These are phyloP conservation scores for Mythimna albipuncta DNA, from an alignment of 2,888 invertebrate genomes.

Conservation along the genomic window DNA sequence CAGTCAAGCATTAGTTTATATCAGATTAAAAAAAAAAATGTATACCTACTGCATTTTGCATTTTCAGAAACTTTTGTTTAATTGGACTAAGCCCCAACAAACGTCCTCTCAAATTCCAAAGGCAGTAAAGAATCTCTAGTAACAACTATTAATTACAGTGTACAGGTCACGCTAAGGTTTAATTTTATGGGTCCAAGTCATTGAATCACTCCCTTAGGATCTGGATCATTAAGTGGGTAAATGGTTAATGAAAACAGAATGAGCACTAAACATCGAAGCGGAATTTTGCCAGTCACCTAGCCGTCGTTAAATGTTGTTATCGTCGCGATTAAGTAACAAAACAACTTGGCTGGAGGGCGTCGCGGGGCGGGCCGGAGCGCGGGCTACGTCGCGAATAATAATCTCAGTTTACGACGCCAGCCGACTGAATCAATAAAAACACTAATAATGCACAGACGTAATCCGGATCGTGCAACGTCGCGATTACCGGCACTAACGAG, in stretches of 20 bases:
- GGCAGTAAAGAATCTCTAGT: conserved; percentile 67
- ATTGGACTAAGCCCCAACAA: background rate
- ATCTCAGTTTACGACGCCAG: conserved; percentile 90
- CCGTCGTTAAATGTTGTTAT: conserved; percentile 90
- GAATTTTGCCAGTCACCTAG: conserved; percentile 91
- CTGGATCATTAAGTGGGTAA: conserved; percentile 90
- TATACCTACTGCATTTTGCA: background rate
- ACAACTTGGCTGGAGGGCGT: conserved; percentile 84
- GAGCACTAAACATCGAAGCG: conserved; percentile 90
- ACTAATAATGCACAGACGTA: conserved; percentile 91
- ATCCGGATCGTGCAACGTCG: conserved; percentile 88
- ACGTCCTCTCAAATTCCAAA: conserved; percentile 33
- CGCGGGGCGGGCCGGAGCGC: conserved; percentile 70
- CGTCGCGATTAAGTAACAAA: conserved; percentile 90
- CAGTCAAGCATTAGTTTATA: too few species aligned
- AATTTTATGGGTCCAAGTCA: conserved; percentile 88
- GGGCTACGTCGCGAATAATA: conserved; percentile 88
- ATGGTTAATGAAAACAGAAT: conserved; percentile 91
- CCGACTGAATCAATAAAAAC: conserved; percentile 91
- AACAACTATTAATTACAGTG: conserved; percentile 76
- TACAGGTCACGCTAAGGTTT: conserved; percentile 87
- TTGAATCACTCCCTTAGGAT: conserved; percentile 88
- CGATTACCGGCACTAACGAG: conserved; percentile 90
- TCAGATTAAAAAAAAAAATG: too few species aligned
- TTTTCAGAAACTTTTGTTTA: conserved; percentile 6